phyloP scores from a whole-genome alignment of 2,113 vertebrate genomes.

The Falco punctatus region DNA sequence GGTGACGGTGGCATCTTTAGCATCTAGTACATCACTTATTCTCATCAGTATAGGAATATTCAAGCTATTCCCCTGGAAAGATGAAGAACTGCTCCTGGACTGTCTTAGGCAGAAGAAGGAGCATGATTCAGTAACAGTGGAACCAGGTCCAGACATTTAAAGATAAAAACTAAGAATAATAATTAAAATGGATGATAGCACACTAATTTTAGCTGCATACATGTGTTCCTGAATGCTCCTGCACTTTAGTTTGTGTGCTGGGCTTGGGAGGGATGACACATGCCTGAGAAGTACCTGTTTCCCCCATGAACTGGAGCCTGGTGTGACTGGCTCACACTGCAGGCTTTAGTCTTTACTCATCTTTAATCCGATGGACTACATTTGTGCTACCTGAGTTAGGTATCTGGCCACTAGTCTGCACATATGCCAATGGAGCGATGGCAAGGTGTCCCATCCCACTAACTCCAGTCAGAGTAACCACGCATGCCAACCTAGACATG shows the following conservation, averaged over 20 bases:
- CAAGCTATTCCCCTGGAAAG: background rate
- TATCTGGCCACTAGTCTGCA: background rate
- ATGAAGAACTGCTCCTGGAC: background rate
- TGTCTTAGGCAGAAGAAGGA: background rate
- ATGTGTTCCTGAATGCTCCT: background rate
- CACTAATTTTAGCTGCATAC: background rate
- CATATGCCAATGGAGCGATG: rapidly evolving
- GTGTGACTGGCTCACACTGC: background rate
- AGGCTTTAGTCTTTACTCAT: background rate
- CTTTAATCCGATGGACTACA: background rate
- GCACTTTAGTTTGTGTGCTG: background rate
- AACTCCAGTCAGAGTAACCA: background rate
- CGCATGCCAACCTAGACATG: background rate
- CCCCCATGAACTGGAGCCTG: background rate
- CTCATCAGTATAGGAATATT: background rate
- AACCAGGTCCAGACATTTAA: background rate
- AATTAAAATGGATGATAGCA: background rate
- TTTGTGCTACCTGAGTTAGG: background rate
- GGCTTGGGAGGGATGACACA: background rate
- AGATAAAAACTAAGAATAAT: background rate
- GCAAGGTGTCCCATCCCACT: background rate
- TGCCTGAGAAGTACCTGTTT: background rate
- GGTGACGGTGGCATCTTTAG: background rate
- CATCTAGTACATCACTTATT: background rate
- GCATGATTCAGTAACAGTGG: background rate